Base-by-base conservation (phyloP, 92 coral and sea anemone genomes). In the Plumapathes pennacea region DNA sequence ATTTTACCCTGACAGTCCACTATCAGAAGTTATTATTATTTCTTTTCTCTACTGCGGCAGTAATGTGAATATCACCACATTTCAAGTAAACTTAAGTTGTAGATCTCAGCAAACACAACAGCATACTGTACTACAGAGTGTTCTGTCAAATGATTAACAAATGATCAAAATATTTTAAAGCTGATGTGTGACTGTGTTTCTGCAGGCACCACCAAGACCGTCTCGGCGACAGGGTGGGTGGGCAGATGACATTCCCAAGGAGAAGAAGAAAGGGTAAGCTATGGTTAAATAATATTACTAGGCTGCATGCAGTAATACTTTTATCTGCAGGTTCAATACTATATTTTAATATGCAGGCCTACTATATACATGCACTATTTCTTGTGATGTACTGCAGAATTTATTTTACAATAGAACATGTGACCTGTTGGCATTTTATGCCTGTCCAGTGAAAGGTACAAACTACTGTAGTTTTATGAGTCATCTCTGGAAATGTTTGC, bases 221-320 rank as follows among this genome's bases (percentile, higher is more conserved):
- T 92, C 98, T 31, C 82, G 95, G 42, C 66, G 82, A 57, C 95
- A 88, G 65, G 98, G 98, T 24, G 98, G 98, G 24, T 92, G 98
- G 98, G 98, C 98, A 38, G 86, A 71, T 92, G 96, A 92, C 50
- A 83, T 85, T 2, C 83, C 89, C 7, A 83, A 82, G 46, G 89
- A 83, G 24, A 85, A 83, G 55, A 81, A 82, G 53, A 83, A 83
- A 80, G 72, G 81, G 90, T 84, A 49, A 30, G 41, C n/a, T n/a
- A n/a, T n/a, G n/a, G n/a, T n/a, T n/a, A n/a, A n/a, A n/a, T n/a
- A n/a, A n/a, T n/a, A n/a, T n/a, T n/a, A n/a, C n/a, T n/a, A n/a
- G n/a, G n/a, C n/a, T n/a, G n/a, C n/a, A n/a, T n/a, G n/a, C n/a
- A n/a, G n/a, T n/a, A n/a, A n/a, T n/a, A n/a, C n/a, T n/a, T n/a